Conservation (phyloP, 2,888 invertebrate species). For the Pollenia angustigena region DNA sequence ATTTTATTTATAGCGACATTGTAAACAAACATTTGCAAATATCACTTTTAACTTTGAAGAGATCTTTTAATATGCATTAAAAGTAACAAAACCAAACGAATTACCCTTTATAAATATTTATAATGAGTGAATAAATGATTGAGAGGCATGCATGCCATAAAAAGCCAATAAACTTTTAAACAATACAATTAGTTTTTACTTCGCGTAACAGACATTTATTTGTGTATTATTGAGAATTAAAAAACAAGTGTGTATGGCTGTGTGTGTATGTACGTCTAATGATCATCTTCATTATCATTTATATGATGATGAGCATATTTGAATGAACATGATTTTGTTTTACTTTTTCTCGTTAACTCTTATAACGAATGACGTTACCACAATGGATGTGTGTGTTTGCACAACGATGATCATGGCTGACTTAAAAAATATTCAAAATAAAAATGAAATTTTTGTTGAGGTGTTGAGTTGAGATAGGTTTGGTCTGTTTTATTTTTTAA, state of each 20-base stretch:
- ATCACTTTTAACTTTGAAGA: slow-evolving; percentile 27
- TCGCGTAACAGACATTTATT: slow-evolving; percentile 48
- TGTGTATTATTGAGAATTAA: slow-evolving; percentile 55
- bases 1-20: not conserved
- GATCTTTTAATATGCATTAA: slow-evolving; percentile 13
- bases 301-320: slow-evolving; percentile 43
- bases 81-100: slow-evolving; percentile 12
- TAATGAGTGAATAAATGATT: slow-evolving; percentile 4
- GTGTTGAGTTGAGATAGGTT: slow-evolving; percentile 67
- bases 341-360: slow-evolving; percentile 10
- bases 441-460: slow-evolving; percentile 58
- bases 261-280: slow-evolving; percentile 19
- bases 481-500: slow-evolving; percentile 50
- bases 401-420: slow-evolving; percentile 35
- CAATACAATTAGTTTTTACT: slow-evolving; percentile 53
- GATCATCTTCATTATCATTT: slow-evolving; percentile 50
- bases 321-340: slow-evolving; percentile 27
- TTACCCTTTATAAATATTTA: slow-evolving; percentile 27
- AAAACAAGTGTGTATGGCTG: not conserved
- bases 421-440: not conserved
- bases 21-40: not conserved
- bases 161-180: slow-evolving; percentile 73
- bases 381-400: slow-evolving; percentile 20
- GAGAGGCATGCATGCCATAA: slow-evolving; percentile 61
- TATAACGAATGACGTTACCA: slow-evolving; percentile 47